Base-by-base conservation (phyloP, 1,140 invertebrate species). In the Aphis craccivora region DNA sequence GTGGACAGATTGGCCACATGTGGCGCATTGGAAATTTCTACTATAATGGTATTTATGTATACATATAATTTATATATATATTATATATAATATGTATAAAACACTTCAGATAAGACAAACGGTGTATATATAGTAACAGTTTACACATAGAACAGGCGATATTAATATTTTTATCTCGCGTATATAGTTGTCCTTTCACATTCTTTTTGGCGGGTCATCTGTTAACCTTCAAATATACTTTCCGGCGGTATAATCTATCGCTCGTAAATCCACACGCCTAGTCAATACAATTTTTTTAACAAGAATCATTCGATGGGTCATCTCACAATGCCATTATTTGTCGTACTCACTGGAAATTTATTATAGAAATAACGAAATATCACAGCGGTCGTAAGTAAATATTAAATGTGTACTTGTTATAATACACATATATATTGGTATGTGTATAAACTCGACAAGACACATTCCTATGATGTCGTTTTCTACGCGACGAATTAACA, bases 111-210 rank as follows among this genome's bases (percentile, higher is more conserved):
- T n/a, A 76, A 76, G 11, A 35, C 60, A 76, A 67, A n/a, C 60
- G 30, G 60, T n/a, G 30, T 30, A n/a, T 6, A n/a, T 6, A n/a
- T 67, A 35, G 60, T 76, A 67, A 11, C 30, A 14, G 30, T 11
- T n/a, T 18, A 53, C 23, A 53, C 6, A 53, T n/a, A 76, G 30
- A n/a, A 76, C 30, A 14, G 30, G 60, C n/a, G 60, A 76, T 76
- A 76, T 76, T 76, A 76, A 76, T 76, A n/a, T 76, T 76, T 76
- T 76, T 76, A n/a, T 76, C 60, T 76, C 60, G 30, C 14, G 30
- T n/a, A 76, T 18, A n/a, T 55, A n/a, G 88, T 55, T 55, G 23
- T 90, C 55, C 89, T 90, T 90, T 90, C 89, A 90, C 89, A 90
- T 90, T 90, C 40, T 67, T 90, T 90, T 90, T 90, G 88, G 53